Evolutionary conservation across 2,888 invertebrate species (phyloP), one percentile per base, ranked within the genome.

Genomic region (Idaea dimidiata): DNA sequence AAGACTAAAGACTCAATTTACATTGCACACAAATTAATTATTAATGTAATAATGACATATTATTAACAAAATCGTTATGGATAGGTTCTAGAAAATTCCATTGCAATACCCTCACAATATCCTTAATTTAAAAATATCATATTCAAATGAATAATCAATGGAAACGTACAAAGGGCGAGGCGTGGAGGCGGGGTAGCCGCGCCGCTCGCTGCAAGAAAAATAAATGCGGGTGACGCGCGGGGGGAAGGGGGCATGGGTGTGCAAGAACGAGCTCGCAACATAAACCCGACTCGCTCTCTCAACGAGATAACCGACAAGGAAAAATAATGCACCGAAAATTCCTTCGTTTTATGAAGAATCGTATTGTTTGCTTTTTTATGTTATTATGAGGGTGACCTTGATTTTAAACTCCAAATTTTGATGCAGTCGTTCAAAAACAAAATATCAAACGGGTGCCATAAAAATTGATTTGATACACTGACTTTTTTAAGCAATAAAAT

Each of bases 241-340:
- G 80, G 76, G 78, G 66, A 1, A 24, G 1, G 72, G 66, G 72
- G 78, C 79, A 69, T 65, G 66, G 64, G 67, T 55, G 83, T 59
- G 74, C 57, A 16, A 58, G 80, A 87, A 65, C 62, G 77, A 73
- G 82, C 81, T 63, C 10, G 59, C 63, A 55, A 59, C 56, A 72
- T 66, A 68, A 18, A 16, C 6, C 71, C 65, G 16, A 77, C 77
- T 68, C 76, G 32, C 72, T 81, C 77, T 32, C 75, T 68, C 78
- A 60, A 72, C 79, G 77, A 83, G 88, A 86, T 86, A 88, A 84
- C 73, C 81, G 78, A 83, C 81, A 79, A 84, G 84, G 81, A 87
- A 89, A 88, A 89, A 82, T 85, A 88, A 85, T 88, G 86, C 86
- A 86, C 78, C 80, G 81, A 82, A 86, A 86, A 84, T 83, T 86